These are phyloP conservation scores for Dendrocopos noguchii DNA, from an alignment of 2,113 vertebrate species.

Conservation along the genomic window DNA sequence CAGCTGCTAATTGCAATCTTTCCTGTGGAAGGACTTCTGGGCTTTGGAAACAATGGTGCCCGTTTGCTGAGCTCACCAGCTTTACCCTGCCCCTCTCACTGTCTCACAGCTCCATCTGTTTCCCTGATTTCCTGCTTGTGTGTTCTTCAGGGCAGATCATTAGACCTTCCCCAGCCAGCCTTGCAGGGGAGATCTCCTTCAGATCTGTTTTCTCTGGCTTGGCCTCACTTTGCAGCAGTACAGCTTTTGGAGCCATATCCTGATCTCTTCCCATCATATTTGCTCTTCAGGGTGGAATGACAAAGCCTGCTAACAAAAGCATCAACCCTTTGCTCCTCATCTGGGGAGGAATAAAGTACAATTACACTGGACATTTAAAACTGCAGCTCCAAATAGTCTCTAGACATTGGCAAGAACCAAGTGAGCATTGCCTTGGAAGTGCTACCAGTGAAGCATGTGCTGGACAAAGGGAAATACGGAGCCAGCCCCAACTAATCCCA, in stretches of 20 bases:
- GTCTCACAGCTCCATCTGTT: constrained; percentile 44
- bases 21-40: not conserved
- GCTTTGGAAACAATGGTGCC: constrained; percentile 12
- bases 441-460: not conserved
- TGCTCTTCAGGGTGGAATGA: not conserved
- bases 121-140: constrained; percentile 25
- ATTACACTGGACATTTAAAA: not conserved
- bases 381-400: not conserved
- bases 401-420: not conserved
- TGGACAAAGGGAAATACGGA: not conserved
- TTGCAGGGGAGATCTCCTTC: not conserved
- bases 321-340: rapidly evolving
- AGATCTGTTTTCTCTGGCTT: not conserved
- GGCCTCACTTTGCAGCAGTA: not conserved
- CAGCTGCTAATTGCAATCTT: not conserved
- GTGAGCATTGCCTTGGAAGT: not conserved
- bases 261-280: not conserved
- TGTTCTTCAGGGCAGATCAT: not conserved
- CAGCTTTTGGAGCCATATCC: not conserved
- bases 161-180: not conserved
- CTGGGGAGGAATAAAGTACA: not conserved
- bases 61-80: not conserved
- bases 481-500: not conserved
- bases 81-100: not conserved
- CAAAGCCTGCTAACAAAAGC: not conserved